Evolutionary conservation across 1,140 invertebrate species (phyloP).

Genomic region (Cherax quadricarinatus): DNA sequence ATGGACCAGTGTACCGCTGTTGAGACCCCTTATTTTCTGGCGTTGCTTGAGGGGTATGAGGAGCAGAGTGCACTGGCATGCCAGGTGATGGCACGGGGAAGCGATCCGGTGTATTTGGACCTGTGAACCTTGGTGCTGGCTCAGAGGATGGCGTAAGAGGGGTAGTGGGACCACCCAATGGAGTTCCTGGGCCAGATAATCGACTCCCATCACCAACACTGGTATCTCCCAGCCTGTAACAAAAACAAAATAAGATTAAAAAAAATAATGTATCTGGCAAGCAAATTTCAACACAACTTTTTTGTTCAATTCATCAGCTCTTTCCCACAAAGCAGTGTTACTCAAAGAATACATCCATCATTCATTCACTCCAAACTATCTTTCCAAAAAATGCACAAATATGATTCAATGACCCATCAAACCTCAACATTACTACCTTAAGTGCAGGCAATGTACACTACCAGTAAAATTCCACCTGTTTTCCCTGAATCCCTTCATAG

Average conservation of each 20-base stretch:
- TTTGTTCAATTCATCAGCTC: too few species aligned
- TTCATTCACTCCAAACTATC: too few species aligned
- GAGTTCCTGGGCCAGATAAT: conserved; percentile 65
- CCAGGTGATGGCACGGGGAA: conserved; percentile 67
- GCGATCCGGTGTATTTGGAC: conserved; percentile 72
- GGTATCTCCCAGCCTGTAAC: conserved; percentile 53
- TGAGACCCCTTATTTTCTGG: conserved; percentile 59
- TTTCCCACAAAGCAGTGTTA: too few species aligned
- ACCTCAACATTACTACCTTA: too few species aligned
- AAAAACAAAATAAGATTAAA: neutral
- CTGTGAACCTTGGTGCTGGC: conserved; percentile 63
- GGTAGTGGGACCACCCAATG: conserved; percentile 72
- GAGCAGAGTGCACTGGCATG: conserved; percentile 60
- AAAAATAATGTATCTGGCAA: too few species aligned
- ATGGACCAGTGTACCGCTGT: conserved; percentile 61
- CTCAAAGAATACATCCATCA: too few species aligned
- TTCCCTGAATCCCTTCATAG: too few species aligned
- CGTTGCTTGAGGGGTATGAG: conserved; percentile 63
- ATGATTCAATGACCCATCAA: too few species aligned
- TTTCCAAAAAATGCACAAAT: too few species aligned
- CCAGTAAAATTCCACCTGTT: too few species aligned
- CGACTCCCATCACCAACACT: conserved; percentile 56
- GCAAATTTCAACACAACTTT: too few species aligned
- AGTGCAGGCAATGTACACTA: too few species aligned
- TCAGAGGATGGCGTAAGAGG: conserved; percentile 65